Percentiles rank a stretch among this genome's conserved stretches.
Conservation (phyloP, 1,140 invertebrate genomes). For the Pentalonia nigronervosa region DNA sequence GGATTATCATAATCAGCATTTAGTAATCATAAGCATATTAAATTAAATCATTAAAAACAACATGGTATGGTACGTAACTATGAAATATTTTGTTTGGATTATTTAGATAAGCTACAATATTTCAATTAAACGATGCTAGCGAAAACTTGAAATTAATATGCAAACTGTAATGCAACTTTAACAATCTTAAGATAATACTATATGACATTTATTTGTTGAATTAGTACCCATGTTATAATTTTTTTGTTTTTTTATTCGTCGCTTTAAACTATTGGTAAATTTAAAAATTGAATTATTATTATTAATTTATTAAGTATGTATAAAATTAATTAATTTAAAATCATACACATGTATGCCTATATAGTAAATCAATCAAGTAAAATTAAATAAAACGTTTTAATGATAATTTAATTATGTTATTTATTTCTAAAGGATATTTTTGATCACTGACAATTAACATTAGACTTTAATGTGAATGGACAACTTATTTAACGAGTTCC, state of each 20-base stretch:
- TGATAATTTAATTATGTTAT: not conserved
- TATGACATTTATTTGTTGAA: not conserved
- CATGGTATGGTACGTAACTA: not conserved
- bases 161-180: not conserved
- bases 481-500: not conserved
- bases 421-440: not conserved
- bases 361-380: not conserved
- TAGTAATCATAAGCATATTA: not conserved
- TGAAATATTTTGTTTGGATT: not conserved
- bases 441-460: not conserved
- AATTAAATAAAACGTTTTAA: not conserved
- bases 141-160: not conserved
- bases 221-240: not conserved
- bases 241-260: not conserved
- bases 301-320: not conserved
- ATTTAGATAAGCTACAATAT: not conserved
- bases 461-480: not conserved
- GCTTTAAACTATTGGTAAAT: not conserved
- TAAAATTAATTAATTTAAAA: not conserved
- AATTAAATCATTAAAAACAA: not conserved
- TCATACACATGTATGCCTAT: not conserved
- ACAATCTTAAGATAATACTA: not conserved
- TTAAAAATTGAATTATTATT: not conserved
- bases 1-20: not conserved
- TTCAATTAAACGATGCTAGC: not conserved